Evolutionary conservation across 1,140 invertebrate species (phyloP), one percentile per base, ranked within the genome.

Genomic region (Littorina saxatilis): DNA sequence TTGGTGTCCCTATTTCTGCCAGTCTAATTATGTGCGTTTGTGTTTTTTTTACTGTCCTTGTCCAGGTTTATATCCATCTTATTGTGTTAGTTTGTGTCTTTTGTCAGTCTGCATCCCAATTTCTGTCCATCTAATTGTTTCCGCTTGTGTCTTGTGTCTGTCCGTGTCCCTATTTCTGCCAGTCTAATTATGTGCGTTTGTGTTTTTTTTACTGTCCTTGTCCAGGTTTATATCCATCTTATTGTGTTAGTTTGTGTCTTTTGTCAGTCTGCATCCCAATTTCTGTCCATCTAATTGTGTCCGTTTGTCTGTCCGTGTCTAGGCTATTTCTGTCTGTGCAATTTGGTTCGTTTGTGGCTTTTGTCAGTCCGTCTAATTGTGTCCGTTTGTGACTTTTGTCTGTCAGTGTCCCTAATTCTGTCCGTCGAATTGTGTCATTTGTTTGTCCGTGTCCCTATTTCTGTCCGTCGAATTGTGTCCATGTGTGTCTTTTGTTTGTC

Each of bases 361-460:
- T 9, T 68, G 63, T 9, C 17, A 29, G 68, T 37, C 5, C 68
- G 35, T 47, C 43, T 47, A 5, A n/a, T 5, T 72, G 15, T 47
- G 68, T n/a, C 29, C 27, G 68, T 68, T 3, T 72, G 68, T 72
- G n/a, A n/a, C n/a, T n/a, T n/a, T 17, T 47, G 43, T 47, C 43
- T 47, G 43, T 47, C 43, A 47, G 43, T 47, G 7, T 17, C 7
- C 17, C 43, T 47, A 15, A 2, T 11, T 72, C 13, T 40, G 68
- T 72, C 0, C 43, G 39, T 32, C 43, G 17, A n/a, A n/a, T n/a
- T n/a, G n/a, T n/a, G n/a, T n/a, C n/a, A n/a, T n/a, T 17, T 47
- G 29, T 40, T 2, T 40, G 35, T 40, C 13, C 43, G 68, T 72
- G 37, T 40, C 2, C 43, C 0, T 43, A 15, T 43, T 11, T 72